Conservation (phyloP, 1,140 invertebrate species). For the Daktulosphaira vitifoliae region DNA sequence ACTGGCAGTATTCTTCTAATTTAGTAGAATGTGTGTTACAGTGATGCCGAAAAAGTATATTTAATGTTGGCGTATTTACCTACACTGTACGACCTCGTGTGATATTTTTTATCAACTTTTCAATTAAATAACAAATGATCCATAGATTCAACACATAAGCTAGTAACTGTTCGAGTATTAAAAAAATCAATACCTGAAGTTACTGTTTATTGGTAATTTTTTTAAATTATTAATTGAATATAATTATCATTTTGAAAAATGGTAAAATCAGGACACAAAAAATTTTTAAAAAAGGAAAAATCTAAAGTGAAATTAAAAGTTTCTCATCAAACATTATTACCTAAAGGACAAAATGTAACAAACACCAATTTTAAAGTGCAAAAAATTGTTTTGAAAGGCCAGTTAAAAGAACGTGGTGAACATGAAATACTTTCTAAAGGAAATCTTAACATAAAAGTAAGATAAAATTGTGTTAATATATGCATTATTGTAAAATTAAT, state of each 20-base stretch:
- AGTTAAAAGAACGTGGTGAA: constrained; percentile 56
- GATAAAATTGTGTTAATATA: not conserved
- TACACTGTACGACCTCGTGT: no score
- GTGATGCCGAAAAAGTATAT: no score
- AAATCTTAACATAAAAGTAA: constrained; percentile 62
- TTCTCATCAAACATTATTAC: constrained; percentile 53
- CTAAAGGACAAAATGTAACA: constrained; percentile 74
- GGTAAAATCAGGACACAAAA: constrained; percentile 43
- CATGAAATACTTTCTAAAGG: constrained; percentile 57
- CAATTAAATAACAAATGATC: no score
- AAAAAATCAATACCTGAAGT: no score
- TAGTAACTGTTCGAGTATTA: no score
- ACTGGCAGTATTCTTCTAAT: no score
- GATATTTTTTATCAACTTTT: no score
- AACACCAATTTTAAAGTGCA: constrained; percentile 79
- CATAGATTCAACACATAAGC: no score
- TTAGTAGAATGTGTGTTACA: no score
- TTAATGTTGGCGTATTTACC: no score
- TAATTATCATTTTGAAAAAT: constrained; percentile 18
- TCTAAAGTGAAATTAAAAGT: constrained; percentile 66
- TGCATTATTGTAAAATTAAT: not conserved
- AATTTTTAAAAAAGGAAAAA: constrained; percentile 64
- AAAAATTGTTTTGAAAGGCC: constrained; percentile 70
- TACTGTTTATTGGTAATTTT: no score
- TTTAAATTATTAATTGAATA: no score